These are phyloP conservation scores for Momotus momota DNA, from an alignment of 2,797 vertebrate genomes.

Conservation along the genomic window DNA sequence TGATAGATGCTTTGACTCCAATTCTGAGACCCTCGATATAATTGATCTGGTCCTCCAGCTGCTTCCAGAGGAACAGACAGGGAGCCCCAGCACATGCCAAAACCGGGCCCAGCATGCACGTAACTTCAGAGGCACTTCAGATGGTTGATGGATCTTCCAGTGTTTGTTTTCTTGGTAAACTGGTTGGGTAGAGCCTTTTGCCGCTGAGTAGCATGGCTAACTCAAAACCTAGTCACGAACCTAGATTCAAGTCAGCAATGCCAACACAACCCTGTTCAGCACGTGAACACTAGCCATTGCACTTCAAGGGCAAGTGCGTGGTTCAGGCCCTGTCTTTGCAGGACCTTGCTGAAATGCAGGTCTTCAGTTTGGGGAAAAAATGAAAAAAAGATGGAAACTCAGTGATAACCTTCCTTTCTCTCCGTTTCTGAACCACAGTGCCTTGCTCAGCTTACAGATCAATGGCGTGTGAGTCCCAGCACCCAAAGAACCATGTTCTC, in stretches of 20 bases:
- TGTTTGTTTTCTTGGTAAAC: not conserved
- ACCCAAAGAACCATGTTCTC: not conserved
- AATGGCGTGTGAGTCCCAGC: rapidly evolving
- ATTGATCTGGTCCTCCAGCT: not conserved
- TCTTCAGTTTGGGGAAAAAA: not conserved
- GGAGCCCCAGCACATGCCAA: not conserved
- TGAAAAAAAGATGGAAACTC: rapidly evolving
- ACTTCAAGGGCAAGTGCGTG: not conserved
- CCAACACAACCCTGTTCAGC: not conserved
- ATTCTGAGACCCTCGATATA: not conserved
- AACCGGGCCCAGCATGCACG: rapidly evolving
- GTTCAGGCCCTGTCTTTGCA: not conserved
- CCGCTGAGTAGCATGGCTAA: not conserved
- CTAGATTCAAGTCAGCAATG: not conserved
- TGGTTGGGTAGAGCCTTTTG: not conserved
- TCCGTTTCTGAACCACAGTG: not conserved
- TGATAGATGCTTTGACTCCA: not conserved
- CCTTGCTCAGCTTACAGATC: not conserved
- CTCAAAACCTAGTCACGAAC: rapidly evolving
- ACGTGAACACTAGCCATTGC: rapidly evolving
- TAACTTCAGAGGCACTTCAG: not conserved
- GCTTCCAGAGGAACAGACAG: not conserved
- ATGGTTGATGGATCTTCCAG: not conserved
- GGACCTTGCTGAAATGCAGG: not conserved
- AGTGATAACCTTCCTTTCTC: not conserved